phyloP scores from a whole-genome alignment of 2,888 invertebrate species.

The Amphimallon solstitiale region DNA sequence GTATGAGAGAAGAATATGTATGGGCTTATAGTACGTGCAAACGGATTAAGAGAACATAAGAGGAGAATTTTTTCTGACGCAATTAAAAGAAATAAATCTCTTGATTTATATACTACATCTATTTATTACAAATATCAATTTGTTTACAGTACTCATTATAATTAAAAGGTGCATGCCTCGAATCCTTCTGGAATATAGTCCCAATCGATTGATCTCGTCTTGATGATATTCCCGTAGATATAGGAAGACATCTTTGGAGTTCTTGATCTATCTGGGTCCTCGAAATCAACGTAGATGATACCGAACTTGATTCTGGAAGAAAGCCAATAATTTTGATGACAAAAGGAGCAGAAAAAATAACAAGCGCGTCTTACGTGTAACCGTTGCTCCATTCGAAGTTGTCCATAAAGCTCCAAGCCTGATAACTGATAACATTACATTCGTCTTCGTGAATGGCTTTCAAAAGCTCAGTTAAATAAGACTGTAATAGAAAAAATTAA shows the following conservation, averaged over 20 bases:
- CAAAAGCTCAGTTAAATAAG: conserved; percentile 50
- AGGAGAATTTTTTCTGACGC: no score
- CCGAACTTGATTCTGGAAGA: conserved; percentile 18
- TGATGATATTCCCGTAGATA: conserved; percentile 14
- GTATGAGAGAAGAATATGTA: no score
- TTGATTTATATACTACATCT: no score
- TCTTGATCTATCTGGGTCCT: conserved; percentile 7
- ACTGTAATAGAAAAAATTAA: no score
- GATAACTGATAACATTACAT: conserved; percentile 71
- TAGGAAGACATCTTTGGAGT: conserved; percentile 15
- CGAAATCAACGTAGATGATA: conserved; percentile 3
- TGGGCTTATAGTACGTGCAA: no score
- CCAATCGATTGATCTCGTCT: conserved; percentile 4
- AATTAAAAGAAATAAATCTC: no score
- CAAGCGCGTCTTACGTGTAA: conserved; percentile 75
- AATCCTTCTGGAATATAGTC: conserved; percentile 6
- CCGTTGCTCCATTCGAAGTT: conserved; percentile 82
- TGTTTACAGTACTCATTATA: conserved; percentile 65
- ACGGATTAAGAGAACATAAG: no score
- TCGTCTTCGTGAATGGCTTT: conserved; percentile 66
- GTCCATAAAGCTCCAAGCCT: conserved; percentile 80
- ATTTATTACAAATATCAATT: no score
- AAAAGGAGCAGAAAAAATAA: background rate
- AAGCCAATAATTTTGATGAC: background rate
- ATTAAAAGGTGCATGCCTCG: background rate